These are phyloP conservation scores for Pangasius djambal DNA, from an alignment of 2,797 vertebrate species.

Conservation along the genomic window DNA sequence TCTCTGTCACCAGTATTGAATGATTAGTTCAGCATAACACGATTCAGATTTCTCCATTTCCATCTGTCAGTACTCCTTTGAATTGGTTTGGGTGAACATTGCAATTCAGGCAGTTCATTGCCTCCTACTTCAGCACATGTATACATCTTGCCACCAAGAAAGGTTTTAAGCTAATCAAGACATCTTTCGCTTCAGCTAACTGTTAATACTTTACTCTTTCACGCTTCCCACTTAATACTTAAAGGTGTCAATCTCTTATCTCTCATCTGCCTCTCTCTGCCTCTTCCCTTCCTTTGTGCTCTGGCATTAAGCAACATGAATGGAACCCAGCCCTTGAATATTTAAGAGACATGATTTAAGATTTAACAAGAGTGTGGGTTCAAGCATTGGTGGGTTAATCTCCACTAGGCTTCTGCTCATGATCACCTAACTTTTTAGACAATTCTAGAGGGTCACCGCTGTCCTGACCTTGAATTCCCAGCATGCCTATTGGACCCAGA, in stretches of 20 bases:
- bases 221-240: constrained; percentile 6
- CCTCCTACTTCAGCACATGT: not conserved
- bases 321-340: not conserved
- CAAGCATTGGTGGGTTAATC: constrained; percentile 21
- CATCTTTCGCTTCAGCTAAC: not conserved
- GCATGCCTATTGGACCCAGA: constrained; percentile 33
- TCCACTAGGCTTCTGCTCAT: constrained; percentile 15
- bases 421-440: not conserved
- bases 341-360: constrained; percentile 8
- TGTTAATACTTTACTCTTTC: constrained; percentile 18
- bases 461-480: constrained; percentile 52
- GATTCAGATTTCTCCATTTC: constrained; percentile 10
- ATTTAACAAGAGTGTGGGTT: not conserved
- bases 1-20: constrained; percentile 7
- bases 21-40: not conserved
- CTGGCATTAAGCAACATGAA: constrained; percentile 18
- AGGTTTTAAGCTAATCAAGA: not conserved
- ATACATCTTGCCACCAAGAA: not conserved
- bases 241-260: not conserved
- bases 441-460: constrained; percentile 10
- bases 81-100: not conserved
- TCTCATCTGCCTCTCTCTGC: not conserved
- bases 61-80: constrained; percentile 12
- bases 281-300: not conserved
- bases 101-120: not conserved